Base-by-base conservation (phyloP, 35 echinoderm and acorn worm genomes). In the Chiridota heheva region DNA sequence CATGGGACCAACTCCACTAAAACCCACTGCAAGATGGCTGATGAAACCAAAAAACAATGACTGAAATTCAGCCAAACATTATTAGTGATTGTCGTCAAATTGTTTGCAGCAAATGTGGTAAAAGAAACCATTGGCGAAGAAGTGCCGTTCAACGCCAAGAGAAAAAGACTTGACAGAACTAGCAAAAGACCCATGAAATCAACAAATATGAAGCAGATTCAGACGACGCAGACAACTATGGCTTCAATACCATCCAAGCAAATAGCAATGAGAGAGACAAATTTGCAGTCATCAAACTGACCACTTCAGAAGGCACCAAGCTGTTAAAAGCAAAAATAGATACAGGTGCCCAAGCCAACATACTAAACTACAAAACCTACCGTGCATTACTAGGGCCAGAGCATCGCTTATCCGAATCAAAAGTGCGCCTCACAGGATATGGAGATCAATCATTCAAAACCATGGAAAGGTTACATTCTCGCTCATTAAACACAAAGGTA, bases 291-390 rank as follows among this genome's bases (percentile, higher is more conserved):
- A 47, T 47, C 6, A 63, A 62, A 3, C 53, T 80, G 5, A 62
- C 37, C n/a, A 80, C 76, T 12, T 13, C 36, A 8, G 53, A 80
- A 10, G 53, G 63, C 31, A 58, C 60, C 32, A 44, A 58, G 36
- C 36, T 80, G 24, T 48, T 77, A 5, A 77, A 57, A 55, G 73
- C 47, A 26, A 77, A 77, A 34, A 48, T 77, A 62, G 76, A 80
- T 40, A 62, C 76, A 32, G 57, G 76, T 10, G 76, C 76, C 34
- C 27, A 35, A 41, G 58, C 31, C 4, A 62, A 80, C 39, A 80
- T 80, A 15, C 42, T 63, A 1, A 63, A 80, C 58, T 41, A 62
- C 42, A 80, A 24, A 20, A 62, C 76, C 2, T 80, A 80, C 58
- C 35, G 57, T 30, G 42, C 76, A 38, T n/a, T 80, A 62, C 43